These are phyloP conservation scores for Cyanoliseus patagonus DNA, from an alignment of 2,113 vertebrate genomes.

Conservation along the genomic window DNA sequence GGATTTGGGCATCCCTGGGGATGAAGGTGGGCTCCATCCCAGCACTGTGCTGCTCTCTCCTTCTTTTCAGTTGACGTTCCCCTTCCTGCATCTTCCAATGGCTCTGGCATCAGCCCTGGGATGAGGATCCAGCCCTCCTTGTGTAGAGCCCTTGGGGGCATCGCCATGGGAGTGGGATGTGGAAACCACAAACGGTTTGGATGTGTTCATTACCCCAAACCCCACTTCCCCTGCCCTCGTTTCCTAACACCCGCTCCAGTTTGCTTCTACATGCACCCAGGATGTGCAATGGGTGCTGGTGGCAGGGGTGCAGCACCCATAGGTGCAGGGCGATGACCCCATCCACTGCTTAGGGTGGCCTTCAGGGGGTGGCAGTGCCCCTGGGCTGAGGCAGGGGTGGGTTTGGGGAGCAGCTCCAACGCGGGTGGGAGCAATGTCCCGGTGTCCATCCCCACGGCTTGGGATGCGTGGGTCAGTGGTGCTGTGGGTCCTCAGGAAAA, in stretches of 20 bases:
- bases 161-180: fast-evolving
- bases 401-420: neutral
- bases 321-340: neutral
- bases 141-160: neutral
- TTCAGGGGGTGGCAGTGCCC: neutral
- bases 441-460: fast-evolving
- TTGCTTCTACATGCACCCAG: fast-evolving
- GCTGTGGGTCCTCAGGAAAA: neutral
- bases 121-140: neutral
- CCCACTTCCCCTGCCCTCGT: neutral
- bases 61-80: neutral
- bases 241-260: fast-evolving
- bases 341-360: neutral
- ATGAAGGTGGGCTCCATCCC: neutral
- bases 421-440: fast-evolving
- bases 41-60: neutral
- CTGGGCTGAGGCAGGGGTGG: neutral
- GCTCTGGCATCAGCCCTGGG: neutral
- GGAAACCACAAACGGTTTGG: constrained; percentile 41
- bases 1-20: neutral
- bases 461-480: neutral
- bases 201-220: neutral
- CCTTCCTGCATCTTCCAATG: neutral
- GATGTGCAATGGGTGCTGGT: neutral
- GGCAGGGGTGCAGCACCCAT: neutral